A percentile compares a stretch with the other conserved stretches of the same genome.
Evolutionary conservation across 1,140 invertebrate species (phyloP).

Genomic region (Drosophila carrolli): DNA sequence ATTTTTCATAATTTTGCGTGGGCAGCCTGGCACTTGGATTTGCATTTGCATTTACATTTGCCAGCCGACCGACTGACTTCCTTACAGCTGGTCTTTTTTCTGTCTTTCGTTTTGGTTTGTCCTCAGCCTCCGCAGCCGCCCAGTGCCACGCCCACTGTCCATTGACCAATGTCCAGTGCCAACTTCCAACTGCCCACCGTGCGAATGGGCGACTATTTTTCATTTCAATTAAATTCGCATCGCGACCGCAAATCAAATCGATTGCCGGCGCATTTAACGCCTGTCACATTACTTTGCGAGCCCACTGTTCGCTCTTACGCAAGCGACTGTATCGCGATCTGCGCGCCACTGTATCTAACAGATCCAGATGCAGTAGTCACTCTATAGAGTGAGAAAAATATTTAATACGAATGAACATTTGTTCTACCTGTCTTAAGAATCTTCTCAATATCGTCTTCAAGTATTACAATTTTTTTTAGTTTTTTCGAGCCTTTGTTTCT

Average conservation of each 20-base stretch:
- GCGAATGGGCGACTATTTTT: slow-evolving; percentile 49
- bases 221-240: slow-evolving; percentile 78
- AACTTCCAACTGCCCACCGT: slow-evolving; percentile 19
- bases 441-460: no score
- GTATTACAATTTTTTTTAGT: no score
- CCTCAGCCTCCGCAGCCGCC: slow-evolving; percentile 35
- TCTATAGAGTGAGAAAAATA: not conserved
- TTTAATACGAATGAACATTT: not conserved
- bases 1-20: slow-evolving; percentile 75
- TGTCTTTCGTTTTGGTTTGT: slow-evolving; percentile 3
- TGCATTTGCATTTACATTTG: slow-evolving; percentile 59
- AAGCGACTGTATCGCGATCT: slow-evolving; percentile 37
- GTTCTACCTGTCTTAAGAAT: no score
- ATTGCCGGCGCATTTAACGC: slow-evolving; percentile 77
- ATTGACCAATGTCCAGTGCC: not conserved
- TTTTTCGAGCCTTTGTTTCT: no score
- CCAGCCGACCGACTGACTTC: slow-evolving; percentile 74
- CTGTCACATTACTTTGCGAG: slow-evolving; percentile 73
- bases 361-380: slow-evolving; percentile 4
- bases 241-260: slow-evolving; percentile 80
- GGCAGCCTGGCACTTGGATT: slow-evolving; percentile 51
- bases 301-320: slow-evolving; percentile 56
- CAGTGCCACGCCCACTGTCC: slow-evolving; percentile 36
- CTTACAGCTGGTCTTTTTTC: slow-evolving; percentile 65
- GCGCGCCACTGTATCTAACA: slow-evolving; percentile 18